Evolutionary conservation across 1,140 invertebrate species (phyloP).

Genomic region (Streblospio benedicti): DNA sequence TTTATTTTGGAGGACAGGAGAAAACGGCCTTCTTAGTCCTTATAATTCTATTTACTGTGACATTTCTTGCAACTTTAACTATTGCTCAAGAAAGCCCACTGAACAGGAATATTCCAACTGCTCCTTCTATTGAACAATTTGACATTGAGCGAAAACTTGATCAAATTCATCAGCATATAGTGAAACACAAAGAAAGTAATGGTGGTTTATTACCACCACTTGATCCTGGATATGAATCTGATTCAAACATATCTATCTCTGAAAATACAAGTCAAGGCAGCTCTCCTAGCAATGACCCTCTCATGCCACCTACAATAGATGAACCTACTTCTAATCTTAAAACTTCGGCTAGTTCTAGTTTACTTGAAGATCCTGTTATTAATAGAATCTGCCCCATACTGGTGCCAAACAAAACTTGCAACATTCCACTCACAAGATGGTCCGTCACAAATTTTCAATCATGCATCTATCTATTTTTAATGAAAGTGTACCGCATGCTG

Average conservation of each 20-base stretch:
- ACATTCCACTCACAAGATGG: constrained; percentile 1
- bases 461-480: neutral
- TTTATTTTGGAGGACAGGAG: constrained; percentile 40
- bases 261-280: neutral
- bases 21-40: constrained; percentile 38
- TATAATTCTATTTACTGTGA: constrained; percentile 34
- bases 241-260: constrained; percentile 2
- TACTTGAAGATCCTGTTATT: too few relatives aligned
- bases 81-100: constrained; percentile 28
- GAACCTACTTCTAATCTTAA: too few relatives aligned
- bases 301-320: too few relatives aligned
- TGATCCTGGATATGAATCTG: constrained; percentile 32
- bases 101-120: neutral
- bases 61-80: constrained; percentile 31
- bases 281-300: too few relatives aligned
- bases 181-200: constrained; percentile 11
- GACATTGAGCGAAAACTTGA: neutral
- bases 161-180: neutral
- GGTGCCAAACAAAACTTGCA: too few relatives aligned
- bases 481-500: constrained; percentile 21
- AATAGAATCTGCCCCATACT: too few relatives aligned
- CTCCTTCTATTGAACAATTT: neutral
- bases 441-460: constrained; percentile 4
- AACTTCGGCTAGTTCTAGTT: too few relatives aligned
- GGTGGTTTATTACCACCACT: neutral